Percentiles rank a stretch among this genome's conserved stretches.
These are phyloP conservation scores for Glandiceps talaboti DNA, from an alignment of 53 echinoderm and acorn worm species.

Conservation along the genomic window DNA sequence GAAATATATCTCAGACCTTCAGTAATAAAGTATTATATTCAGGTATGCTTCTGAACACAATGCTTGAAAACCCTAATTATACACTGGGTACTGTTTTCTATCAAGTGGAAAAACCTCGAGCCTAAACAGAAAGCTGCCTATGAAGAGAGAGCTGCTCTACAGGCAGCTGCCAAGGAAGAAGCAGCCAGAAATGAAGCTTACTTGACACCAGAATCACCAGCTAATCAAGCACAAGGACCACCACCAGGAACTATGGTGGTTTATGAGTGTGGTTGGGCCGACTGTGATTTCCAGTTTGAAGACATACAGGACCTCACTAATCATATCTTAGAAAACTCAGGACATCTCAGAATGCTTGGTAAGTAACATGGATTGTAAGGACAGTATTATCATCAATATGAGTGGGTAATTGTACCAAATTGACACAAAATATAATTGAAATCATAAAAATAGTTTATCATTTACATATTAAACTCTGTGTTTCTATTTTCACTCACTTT, in stretches of 20 bases:
- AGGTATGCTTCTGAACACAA: no score
- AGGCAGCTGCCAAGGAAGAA: conserved; percentile 43
- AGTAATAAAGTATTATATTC: no score
- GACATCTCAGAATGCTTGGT: conserved; percentile 38
- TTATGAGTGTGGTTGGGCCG: conserved; percentile 83
- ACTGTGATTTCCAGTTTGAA: conserved; percentile 87
- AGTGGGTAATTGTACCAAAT: no score
- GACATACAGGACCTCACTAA: conserved; percentile 58
- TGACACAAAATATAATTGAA: no score
- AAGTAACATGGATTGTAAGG: no score
- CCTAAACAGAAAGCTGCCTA: conserved; percentile 55
- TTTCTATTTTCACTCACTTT: no score
- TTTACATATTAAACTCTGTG: no score
- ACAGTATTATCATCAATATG: no score
- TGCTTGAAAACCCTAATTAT: no score
- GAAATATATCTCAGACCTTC: no score
- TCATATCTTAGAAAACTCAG: conserved; percentile 56
- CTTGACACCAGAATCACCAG: conserved; percentile 3
- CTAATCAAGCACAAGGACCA: conserved; percentile 12
- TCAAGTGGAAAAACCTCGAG: conserved; percentile 89
- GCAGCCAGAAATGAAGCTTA: conserved; percentile 15
- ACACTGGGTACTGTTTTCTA: no score
- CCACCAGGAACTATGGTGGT: conserved; percentile 43
- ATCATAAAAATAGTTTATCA: no score
- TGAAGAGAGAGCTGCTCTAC: conserved; percentile 62